Base-by-base conservation (phyloP, 2,797 vertebrate species). In the Danionella dracula region DNA sequence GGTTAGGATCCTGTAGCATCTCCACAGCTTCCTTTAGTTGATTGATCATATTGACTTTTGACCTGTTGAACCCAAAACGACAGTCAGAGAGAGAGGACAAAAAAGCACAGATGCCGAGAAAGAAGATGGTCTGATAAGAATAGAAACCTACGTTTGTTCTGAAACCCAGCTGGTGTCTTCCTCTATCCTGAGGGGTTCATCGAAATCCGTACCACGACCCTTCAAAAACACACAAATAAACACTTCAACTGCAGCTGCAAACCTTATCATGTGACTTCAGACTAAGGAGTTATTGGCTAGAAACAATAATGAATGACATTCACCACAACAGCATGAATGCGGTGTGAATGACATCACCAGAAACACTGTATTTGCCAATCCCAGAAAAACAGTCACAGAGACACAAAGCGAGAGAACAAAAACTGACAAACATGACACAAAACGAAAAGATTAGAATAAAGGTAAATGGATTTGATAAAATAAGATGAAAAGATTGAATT, bases 121-220 rank as follows among this genome's bases (percentile, higher is more conserved):
- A 27, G 29, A 50, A 17, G 21, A 27, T 13, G 2, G 16, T 40
- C 10, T 2, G 16, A 55, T 29, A 31, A 9, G 1, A 12, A 15
- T 40, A 1, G 2, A 55, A 40, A 90, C 92, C 85, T 75, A 95
- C 94, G 80, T 81, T 69, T 86, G 88, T 10, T 89, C 87, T 0
- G 85, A 59, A 10, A 79, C 80, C 94, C 94, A 97, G 76, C 86
- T 88, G 0, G 81, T 12, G 35, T 97, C 94, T 83, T 98, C 94
- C 76, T 96, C 94, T 90, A 97, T 98, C 83, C 93, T 90, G 66
- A 98, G 70, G 0, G 93, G 88, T 67, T 98, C 94, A 73, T 94
- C 91, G 63, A 92, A 93, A 71, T 91, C 89, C 15, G 84, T 86
- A 53, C 86, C 73, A 60, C 90, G 88, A 56, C 87, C 89, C 94